Base-by-base conservation (phyloP, 2,797 vertebrate species). In the Streptopelia turtur region DNA sequence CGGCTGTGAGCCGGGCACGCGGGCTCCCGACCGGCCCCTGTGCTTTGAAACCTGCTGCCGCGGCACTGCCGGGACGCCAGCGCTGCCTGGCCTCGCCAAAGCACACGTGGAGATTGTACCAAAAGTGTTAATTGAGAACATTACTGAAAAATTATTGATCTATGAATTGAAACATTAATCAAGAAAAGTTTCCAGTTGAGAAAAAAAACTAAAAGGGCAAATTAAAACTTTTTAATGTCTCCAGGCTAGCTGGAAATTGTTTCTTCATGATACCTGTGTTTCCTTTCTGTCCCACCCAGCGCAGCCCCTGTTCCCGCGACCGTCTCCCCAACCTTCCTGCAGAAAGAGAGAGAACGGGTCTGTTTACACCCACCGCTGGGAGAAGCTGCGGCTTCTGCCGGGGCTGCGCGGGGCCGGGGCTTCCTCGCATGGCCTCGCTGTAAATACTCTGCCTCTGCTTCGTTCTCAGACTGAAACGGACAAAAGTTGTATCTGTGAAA, bases 401-500 rank as follows among this genome's bases (percentile, higher is more conserved):
- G 74, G 81, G 69, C 92, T 87, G 12, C 30, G 39, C 77, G 83
- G 91, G 82, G 33, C 47, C 37, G 47, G 65, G 43, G 75, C 71
- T 92, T 84, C 83, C 91, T 31, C 31, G 9, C 87, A 49, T 69
- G 43, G 75, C 90, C 91, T 64, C 89, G 6, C 71, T 97, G 95
- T 97, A 93, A 94, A 96, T 97, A 93, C 10, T 49, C 76, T 83
- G 85, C 88, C 74, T 74, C 33, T 41, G 79, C 90, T 91, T 94
- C 60, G 14, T 69, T 82, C 87, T 64, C 85, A 89, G 87, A 83
- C 70, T 25, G 14, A 92, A 66, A 45, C 24, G 74, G 84, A 83
- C 71, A 68, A 49, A 91, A 84, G 66, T 14, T 92, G 76, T 95
- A 89, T 76, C 91, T 95, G 94, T 96, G 96, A 94, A 95, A 66